A percentile compares a stretch with the other conserved stretches of the same genome.
These are phyloP conservation scores for Drosophila albomicans DNA, from an alignment of 1,140 invertebrate species.

Conservation along the genomic window DNA sequence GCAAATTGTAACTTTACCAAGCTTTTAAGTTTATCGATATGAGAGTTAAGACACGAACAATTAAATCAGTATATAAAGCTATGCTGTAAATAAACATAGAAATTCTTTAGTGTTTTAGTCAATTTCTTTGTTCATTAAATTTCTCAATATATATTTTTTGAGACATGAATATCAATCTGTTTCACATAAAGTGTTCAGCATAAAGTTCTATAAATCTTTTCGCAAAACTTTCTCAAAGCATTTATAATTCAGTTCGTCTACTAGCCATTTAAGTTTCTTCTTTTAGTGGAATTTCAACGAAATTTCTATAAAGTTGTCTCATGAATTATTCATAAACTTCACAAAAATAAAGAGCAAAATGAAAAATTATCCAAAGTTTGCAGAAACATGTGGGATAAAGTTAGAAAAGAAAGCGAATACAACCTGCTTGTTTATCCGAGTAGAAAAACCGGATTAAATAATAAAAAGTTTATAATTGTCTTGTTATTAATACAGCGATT, in stretches of 20 bases:
- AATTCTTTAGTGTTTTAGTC: no score
- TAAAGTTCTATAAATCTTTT: background rate
- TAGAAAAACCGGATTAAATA: constrained; percentile 62
- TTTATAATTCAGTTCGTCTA: constrained; percentile 52
- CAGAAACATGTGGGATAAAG: constrained; percentile 8
- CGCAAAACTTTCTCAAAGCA: constrained; percentile 34
- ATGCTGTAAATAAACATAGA: no score
- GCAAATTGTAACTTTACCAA: no score
- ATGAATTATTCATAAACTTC: constrained; percentile 72
- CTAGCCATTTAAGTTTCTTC: constrained; percentile 45
- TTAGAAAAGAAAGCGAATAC: constrained; percentile 20
- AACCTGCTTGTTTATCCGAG: constrained; percentile 37
- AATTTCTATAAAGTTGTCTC: constrained; percentile 67
- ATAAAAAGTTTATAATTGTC: constrained; percentile 71
- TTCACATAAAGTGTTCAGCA: no score
- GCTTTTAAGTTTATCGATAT: no score
- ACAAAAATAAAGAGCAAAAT: constrained; percentile 53
- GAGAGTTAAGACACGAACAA: no score
- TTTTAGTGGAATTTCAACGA: constrained; percentile 59
- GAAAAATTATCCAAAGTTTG: constrained; percentile 48
- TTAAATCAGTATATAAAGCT: no score
- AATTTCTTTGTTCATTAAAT: background rate
- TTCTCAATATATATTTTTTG: no score
- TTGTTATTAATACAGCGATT: constrained; percentile 67
- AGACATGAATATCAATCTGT: no score